These are phyloP conservation scores for Apis florea DNA, from an alignment of 1,140 invertebrate genomes.

Conservation along the genomic window DNA sequence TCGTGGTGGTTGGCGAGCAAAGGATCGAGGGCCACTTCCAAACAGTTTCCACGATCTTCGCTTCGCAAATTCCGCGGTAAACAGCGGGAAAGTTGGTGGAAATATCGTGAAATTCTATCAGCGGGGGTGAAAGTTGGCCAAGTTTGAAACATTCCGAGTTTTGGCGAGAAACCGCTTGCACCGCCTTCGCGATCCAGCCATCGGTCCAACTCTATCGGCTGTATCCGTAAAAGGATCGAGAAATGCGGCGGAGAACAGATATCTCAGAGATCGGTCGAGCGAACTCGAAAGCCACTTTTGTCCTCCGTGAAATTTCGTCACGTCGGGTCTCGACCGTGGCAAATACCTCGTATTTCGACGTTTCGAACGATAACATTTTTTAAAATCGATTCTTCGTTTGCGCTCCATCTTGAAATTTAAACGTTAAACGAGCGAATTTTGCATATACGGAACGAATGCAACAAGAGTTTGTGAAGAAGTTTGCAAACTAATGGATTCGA, in stretches of 20 bases:
- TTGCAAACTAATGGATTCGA: neutral
- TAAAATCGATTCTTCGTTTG: neutral
- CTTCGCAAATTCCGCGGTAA: neutral
- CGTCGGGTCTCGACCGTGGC: too few species aligned
- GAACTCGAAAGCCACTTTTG: slow-evolving; percentile 5
- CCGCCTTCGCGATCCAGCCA: neutral
- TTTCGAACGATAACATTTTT: neutral
- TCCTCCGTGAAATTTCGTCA: slow-evolving; percentile 16
- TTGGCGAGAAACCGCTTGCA: neutral
- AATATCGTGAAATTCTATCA: slow-evolving; percentile 20
- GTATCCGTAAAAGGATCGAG: slow-evolving; percentile 17
- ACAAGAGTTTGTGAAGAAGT: neutral
- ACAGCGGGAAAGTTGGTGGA: neutral
- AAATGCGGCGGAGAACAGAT: slow-evolving; percentile 14
- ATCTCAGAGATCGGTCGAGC: neutral
- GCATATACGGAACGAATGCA: neutral
- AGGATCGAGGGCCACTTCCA: neutral
- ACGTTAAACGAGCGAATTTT: neutral
- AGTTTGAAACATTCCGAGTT: neutral
- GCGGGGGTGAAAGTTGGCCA: neutral
- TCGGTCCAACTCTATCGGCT: neutral
- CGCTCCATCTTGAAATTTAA: neutral
- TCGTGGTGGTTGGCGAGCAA: neutral
- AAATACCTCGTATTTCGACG: neutral
- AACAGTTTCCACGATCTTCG: slow-evolving; percentile 14